Evolutionary conservation across 2,797 vertebrate genomes (phyloP), one percentile per base, ranked within the genome.

Genomic region (Chaunax sp.): DNA sequence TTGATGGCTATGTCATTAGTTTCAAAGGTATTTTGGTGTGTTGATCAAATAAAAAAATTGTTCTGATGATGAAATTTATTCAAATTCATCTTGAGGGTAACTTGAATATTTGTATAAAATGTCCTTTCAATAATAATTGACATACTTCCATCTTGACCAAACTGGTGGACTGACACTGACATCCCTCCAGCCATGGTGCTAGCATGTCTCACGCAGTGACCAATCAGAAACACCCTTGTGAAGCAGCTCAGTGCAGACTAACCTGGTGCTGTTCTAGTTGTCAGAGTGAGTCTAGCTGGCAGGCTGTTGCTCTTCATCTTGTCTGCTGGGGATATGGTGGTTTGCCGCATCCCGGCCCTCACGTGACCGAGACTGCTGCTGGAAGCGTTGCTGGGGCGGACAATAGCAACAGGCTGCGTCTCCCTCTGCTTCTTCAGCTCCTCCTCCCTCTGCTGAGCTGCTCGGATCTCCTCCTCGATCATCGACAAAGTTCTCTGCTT

Each of bases 381-480:
- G 12, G 65, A 46, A 0, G 43, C 1, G 23, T 38, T 58, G 70
- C 78, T n/a, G 20, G 60, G 22, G 3, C 79, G 85, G 33, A 33
- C 61, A 0, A 19, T 2, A 0, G 61, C 20, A 0, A 19, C 14
- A 0, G 85, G 94, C 76, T 94, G 92, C 0, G 56, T 87, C 79
- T 96, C 92, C 47, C 98, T 93, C 87, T 97, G 95, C 69, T 94
- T 95, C 88, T 98, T 97, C 73, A 99, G 91, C 81, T 99, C 97
- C 68, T 98, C 96, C 70, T 99, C 98, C 35, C 98, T 92, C 52
- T 99, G 95, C 90, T 99, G 96, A 55, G 98, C 96, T 0, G 97
- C 97, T 57, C 97, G 94, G 87, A 99, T 99, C 91, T 99, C 98
- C 86, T 98, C 97, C 76, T 99, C 98, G 0, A 99, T 99, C 97